Conservation (phyloP, 2,797 vertebrate genomes). For the Sphenodon punctatus region DNA sequence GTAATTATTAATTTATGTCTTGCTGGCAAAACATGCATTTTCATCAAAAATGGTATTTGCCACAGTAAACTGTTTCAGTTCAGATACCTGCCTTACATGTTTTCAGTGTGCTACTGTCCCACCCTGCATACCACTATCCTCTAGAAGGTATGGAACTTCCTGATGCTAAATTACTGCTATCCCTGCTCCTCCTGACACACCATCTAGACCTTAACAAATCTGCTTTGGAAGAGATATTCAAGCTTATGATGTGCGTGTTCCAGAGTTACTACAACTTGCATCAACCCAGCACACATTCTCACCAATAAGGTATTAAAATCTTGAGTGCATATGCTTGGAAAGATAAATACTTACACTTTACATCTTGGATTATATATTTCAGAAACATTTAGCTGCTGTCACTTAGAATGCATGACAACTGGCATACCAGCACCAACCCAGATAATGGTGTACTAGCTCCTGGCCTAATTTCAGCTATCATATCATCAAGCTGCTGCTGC, state of each 20-base stretch:
- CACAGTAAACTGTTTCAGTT: too few species aligned
- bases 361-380: background rate
- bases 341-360: background rate
- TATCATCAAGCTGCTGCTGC: background rate
- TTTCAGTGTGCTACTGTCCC: too few species aligned
- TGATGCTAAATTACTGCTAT: background rate
- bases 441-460: slow-evolving; percentile 21
- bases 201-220: background rate
- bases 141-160: background rate
- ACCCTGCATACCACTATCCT: too few species aligned
- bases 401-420: slow-evolving; percentile 32
- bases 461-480: too few species aligned
- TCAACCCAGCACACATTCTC: background rate
- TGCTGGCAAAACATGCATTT: too few species aligned
- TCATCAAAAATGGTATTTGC: too few species aligned
- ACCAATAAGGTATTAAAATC: background rate
- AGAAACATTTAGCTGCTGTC: slow-evolving; percentile 3
- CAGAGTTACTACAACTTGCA: background rate
- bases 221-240: background rate
- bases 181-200: background rate
- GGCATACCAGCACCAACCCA: slow-evolving; percentile 9
- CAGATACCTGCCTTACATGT: too few species aligned
- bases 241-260: background rate
- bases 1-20: too few species aligned
- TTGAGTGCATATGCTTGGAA: background rate